Evolutionary conservation across 2,888 invertebrate species (phyloP).

Genomic region (Sarcophaga rosellei): DNA sequence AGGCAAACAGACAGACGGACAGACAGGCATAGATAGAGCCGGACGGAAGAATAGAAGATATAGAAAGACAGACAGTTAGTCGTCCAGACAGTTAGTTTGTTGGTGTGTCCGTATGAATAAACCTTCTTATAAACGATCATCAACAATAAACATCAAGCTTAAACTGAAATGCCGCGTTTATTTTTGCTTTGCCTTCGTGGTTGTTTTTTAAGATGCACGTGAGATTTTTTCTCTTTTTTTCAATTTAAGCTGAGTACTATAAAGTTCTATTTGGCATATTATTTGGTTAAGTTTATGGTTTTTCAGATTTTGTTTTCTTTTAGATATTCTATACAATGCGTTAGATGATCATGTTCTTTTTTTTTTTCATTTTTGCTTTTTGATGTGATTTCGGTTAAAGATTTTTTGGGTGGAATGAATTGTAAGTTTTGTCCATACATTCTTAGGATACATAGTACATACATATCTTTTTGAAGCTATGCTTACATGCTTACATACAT

Average conservation of each 20-base stretch:
- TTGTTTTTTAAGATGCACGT: conserved; percentile 54
- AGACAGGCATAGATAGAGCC: conserved; percentile 24
- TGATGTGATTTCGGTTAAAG: too few species aligned
- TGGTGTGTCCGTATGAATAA: conserved; percentile 10
- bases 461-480: background rate
- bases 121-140: conserved; percentile 66
- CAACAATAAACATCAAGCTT: conserved; percentile 67
- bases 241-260: conserved; percentile 13
- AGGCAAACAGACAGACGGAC: conserved; percentile 32
- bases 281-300: conserved; percentile 57
- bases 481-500: background rate
- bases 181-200: conserved; percentile 23
- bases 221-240: conserved; percentile 50
- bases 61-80: conserved; percentile 61
- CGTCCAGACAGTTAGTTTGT: conserved; percentile 52
- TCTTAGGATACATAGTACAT: conserved; percentile 13
- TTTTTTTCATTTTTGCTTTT: background rate
- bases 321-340: conserved; percentile 49
- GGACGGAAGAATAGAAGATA: background rate
- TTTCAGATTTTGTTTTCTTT: conserved; percentile 32
- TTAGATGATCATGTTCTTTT: conserved; percentile 52
- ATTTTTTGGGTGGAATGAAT: conserved; percentile 46
- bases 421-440: conserved; percentile 12
- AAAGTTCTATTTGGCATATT: conserved; percentile 46
- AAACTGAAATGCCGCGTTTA: conserved; percentile 58